Evolutionary conservation across 1,140 invertebrate species (phyloP).

Genomic region (Eriocheir sinensis): DNA sequence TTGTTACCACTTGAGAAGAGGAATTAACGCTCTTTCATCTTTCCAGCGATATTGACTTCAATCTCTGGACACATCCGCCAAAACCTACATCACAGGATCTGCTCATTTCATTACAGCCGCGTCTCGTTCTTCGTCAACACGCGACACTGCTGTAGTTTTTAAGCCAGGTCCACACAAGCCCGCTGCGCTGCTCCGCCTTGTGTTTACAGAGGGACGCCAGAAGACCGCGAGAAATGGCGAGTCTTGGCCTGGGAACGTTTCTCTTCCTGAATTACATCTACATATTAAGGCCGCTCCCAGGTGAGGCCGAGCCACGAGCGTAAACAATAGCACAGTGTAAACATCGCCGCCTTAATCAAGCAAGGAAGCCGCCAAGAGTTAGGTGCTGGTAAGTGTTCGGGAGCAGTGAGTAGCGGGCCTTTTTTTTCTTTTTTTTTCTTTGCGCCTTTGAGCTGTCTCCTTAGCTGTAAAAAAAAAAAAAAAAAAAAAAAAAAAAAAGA

Average conservation of each 20-base stretch:
- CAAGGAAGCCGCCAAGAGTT: background rate
- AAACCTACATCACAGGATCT: background rate
- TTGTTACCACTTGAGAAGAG: no score
- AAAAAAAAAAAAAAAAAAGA: no score
- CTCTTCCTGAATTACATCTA: conserved; percentile 24
- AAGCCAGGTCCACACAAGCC: background rate
- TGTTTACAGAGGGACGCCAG: background rate
- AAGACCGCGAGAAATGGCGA: background rate
- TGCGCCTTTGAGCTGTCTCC: no score
- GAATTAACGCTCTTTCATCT: no score
- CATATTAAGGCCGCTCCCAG: conserved; percentile 6
- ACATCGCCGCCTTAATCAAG: background rate
- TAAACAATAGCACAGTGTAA: background rate
- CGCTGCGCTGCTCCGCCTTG: background rate
- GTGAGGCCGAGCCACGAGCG: background rate
- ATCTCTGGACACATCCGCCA: no score
- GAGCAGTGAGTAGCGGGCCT: no score
- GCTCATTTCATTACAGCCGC: background rate
- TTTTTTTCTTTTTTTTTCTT: no score
- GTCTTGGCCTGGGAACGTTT: background rate
- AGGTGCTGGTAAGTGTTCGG: no score
- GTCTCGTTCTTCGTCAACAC: background rate
- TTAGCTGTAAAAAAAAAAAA: no score
- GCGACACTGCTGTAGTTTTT: background rate
- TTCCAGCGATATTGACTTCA: no score